A percentile compares a stretch with the other conserved stretches of the same genome.
Evolutionary conservation across 1,140 invertebrate genomes (phyloP).

Genomic region (Euura lappo): DNA sequence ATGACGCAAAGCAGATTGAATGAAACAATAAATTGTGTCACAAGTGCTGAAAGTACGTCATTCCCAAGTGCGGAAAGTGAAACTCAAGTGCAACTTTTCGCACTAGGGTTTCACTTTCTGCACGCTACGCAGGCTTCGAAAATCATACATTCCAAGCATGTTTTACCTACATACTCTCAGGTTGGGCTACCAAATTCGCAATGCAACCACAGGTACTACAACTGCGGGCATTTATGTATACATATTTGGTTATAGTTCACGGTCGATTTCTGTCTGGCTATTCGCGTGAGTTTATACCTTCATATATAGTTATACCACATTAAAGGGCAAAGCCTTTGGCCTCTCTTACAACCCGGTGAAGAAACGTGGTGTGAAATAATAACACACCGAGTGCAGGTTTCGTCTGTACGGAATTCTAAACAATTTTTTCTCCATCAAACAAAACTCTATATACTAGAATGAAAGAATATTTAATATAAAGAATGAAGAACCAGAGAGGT

Average conservation of each 20-base stretch:
- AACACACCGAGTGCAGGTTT: background rate
- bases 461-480: background rate
- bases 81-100: too few relatives aligned
- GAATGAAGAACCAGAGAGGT: background rate
- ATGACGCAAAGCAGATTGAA: too few relatives aligned
- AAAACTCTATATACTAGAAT: background rate
- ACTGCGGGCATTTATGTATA: background rate
- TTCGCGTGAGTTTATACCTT: background rate
- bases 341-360: background rate
- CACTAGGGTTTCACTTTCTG: too few relatives aligned
- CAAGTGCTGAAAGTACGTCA: too few relatives aligned
- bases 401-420: background rate
- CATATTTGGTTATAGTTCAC: background rate
- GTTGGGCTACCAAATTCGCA: too few relatives aligned
- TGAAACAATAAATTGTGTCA: too few relatives aligned
- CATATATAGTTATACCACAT: background rate
- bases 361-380: background rate
- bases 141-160: too few relatives aligned
- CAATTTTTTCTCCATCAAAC: background rate
- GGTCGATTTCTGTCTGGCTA: constrained; percentile 3
- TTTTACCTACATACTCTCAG: too few relatives aligned
- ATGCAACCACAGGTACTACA: too few relatives aligned
- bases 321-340: background rate
- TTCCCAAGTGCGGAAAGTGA: too few relatives aligned
- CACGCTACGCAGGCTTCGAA: too few relatives aligned